Percentiles rank a stretch among this genome's conserved stretches.
These are phyloP conservation scores for Drosophila prolongata DNA, from an alignment of 2,888 invertebrate species.

Conservation along the genomic window DNA sequence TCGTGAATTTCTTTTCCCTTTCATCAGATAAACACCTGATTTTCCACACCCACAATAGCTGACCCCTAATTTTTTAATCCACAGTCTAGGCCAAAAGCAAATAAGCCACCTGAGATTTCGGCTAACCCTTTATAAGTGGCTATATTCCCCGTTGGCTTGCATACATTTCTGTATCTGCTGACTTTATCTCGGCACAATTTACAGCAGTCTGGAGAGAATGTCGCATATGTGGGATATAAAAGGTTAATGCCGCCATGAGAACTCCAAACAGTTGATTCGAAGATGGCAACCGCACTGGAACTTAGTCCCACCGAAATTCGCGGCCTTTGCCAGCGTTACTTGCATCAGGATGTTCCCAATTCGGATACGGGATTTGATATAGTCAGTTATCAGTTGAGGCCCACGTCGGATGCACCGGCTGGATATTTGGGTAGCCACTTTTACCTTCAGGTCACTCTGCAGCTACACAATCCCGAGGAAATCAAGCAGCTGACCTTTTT, in stretches of 20 bases:
- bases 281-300: slow-evolving; percentile 65
- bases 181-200: slow-evolving; percentile 30
- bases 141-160: background rate
- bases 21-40: slow-evolving; percentile 16
- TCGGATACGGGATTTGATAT: slow-evolving; percentile 53
- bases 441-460: slow-evolving; percentile 71
- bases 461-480: slow-evolving; percentile 36
- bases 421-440: slow-evolving; percentile 82
- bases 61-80: slow-evolving; percentile 16
- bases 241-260: background rate
- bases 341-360: slow-evolving; percentile 43
- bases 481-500: slow-evolving; percentile 85
- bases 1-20: background rate
- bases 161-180: slow-evolving; percentile 1
- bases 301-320: slow-evolving; percentile 62
- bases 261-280: slow-evolving; percentile 41
- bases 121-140: slow-evolving; percentile 1
- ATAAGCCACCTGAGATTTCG: slow-evolving; percentile 3
- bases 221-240: slow-evolving; percentile 49
- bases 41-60: slow-evolving; percentile 6
- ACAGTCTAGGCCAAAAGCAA: slow-evolving; percentile 21
- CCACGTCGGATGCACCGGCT: slow-evolving; percentile 72
- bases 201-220: slow-evolving; percentile 9
- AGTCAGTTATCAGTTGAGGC: slow-evolving; percentile 66
- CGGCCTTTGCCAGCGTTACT: slow-evolving; percentile 68